These are phyloP conservation scores for Zeuzera pyrina DNA, from an alignment of 2,888 invertebrate species.

Conservation along the genomic window DNA sequence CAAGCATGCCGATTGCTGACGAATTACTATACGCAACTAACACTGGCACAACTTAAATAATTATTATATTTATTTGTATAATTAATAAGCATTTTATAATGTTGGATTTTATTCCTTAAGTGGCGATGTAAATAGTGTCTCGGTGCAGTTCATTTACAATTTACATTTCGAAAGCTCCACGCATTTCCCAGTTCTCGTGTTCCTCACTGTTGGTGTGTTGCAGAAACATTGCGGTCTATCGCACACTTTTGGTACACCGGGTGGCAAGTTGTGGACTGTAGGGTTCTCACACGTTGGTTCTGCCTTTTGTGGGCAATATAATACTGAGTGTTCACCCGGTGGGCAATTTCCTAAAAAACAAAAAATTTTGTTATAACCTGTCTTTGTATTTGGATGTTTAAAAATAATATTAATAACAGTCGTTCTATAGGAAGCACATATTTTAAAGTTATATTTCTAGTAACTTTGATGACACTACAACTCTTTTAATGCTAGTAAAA, in stretches of 20 bases:
- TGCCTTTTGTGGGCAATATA: conserved; percentile 40
- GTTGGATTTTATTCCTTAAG: no score
- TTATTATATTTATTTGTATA: no score
- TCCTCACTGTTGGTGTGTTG: conserved; percentile 33
- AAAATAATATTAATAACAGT: no score
- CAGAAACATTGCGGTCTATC: conserved; percentile 47
- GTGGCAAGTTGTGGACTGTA: conserved; percentile 22
- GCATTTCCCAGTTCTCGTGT: conserved; percentile 33
- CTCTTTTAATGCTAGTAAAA: no score
- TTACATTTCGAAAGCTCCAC: conserved; percentile 27
- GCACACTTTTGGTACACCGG: conserved; percentile 18
- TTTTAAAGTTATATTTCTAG: not conserved
- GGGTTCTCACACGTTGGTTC: conserved; percentile 42
- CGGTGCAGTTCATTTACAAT: no score
- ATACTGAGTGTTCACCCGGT: conserved; percentile 41
- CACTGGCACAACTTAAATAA: no score
- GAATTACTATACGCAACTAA: no score
- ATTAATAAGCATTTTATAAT: no score
- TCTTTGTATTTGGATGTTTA: no score
- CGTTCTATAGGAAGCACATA: no score
- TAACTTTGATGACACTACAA: not conserved
- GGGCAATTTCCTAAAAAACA: conserved; percentile 31
- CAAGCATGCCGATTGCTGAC: no score
- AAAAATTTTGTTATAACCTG: not conserved
- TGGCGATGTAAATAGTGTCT: no score